Evolutionary conservation across 2,888 invertebrate genomes (phyloP).

Genomic region (Trichopoda pennipes): DNA sequence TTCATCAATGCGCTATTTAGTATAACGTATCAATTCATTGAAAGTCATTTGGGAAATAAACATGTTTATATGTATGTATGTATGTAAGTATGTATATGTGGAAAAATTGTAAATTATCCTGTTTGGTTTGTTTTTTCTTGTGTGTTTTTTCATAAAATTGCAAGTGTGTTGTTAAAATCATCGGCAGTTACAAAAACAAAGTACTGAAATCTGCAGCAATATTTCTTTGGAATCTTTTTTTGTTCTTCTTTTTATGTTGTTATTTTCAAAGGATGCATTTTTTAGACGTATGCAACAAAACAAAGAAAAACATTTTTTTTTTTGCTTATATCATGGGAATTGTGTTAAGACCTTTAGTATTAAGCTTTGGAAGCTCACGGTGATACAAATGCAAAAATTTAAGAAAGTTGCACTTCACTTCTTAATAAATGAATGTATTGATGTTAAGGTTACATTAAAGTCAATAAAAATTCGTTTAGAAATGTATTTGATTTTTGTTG

Average conservation of each 20-base stretch:
- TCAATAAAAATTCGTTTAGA: no score
- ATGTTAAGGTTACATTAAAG: no score
- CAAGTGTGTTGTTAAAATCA: conserved; percentile 39
- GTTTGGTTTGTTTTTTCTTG: conserved; percentile 1
- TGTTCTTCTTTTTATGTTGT: background rate
- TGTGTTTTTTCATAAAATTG: conserved; percentile 30
- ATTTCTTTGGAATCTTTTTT: conserved; percentile 10
- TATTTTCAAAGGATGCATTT: conserved; percentile 15
- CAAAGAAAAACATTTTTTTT: background rate
- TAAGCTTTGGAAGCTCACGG: background rate
- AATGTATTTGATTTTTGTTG: no score
- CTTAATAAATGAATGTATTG: no score
- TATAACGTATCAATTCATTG: conserved; percentile 54
- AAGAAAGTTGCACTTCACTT: no score
- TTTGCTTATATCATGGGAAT: background rate
- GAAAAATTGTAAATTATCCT: conserved; percentile 59
- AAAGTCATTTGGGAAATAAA: conserved; percentile 62
- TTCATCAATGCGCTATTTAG: conserved; percentile 52
- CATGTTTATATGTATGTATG: conserved; percentile 46
- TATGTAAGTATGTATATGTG: no score
- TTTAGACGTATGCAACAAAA: conserved; percentile 33
- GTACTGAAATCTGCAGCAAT: conserved; percentile 28
- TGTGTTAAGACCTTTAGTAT: background rate
- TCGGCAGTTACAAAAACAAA: background rate
- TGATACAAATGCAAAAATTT: no score